Percentiles rank a stretch among this genome's conserved stretches.
phyloP scores from a whole-genome alignment of 2,797 vertebrate genomes.

The Eulemur coronatus region DNA sequence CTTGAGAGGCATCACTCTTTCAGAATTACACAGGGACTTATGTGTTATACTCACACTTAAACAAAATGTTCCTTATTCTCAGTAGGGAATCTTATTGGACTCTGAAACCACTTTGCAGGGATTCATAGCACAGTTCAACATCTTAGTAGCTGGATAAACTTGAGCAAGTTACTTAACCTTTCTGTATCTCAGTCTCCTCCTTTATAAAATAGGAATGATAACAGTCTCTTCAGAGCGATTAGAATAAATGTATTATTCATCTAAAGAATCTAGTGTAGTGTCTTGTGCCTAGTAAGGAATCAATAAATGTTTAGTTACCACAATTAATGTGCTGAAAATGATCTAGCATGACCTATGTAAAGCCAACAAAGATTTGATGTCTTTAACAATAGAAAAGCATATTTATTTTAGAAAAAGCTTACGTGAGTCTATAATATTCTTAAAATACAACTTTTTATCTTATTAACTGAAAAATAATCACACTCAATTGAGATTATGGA shows the following conservation, averaged over 20 bases:
- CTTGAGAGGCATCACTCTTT: not conserved
- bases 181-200: not conserved
- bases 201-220: not conserved
- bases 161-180: not conserved
- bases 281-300: not conserved
- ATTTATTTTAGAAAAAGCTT: slow-evolving; percentile 34
- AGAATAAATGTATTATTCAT: not conserved
- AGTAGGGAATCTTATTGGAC: not conserved
- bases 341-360: not conserved
- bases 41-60: not conserved
- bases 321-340: not conserved
- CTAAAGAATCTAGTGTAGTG: not conserved
- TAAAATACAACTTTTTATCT: slow-evolving; percentile 54
- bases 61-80: not conserved
- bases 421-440: not conserved
- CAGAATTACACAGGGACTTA: not conserved
- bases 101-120: not conserved
- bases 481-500: slow-evolving; percentile 36
- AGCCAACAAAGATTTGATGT: not conserved
- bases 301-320: not conserved
- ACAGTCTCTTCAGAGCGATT: not conserved
- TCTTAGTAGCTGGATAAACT: not conserved
- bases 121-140: not conserved
- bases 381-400: not conserved
- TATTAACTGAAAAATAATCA: slow-evolving; percentile 52